Percentiles rank a stretch among this genome's conserved stretches.
Evolutionary conservation across 2,888 invertebrate species (phyloP).

Genomic region (Anoncus sp.): DNA sequence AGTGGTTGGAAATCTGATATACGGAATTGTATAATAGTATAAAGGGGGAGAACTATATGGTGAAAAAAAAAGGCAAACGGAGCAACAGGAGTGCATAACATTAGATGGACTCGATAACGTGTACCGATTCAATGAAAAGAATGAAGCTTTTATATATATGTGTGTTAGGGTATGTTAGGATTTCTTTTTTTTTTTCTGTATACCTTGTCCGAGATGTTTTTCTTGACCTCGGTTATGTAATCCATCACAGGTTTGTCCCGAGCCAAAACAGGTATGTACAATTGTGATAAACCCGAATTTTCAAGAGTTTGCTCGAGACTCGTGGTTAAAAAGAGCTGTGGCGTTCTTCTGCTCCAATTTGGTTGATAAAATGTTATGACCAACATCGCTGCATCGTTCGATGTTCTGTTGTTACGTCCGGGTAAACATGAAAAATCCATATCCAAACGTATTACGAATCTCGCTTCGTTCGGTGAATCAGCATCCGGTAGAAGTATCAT

Average conservation of each 20-base stretch:
- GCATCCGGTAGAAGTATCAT: slow-evolving; percentile 86
- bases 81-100: slow-evolving; percentile 29
- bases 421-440: slow-evolving; percentile 87
- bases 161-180: too few species aligned
- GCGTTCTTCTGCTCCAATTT: slow-evolving; percentile 82
- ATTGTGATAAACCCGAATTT: slow-evolving; percentile 72
- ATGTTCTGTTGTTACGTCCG: slow-evolving; percentile 84
- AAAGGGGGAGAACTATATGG: slow-evolving; percentile 9
- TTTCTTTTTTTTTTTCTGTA: too few species aligned
- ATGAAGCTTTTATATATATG: too few species aligned
- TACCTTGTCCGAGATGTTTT: slow-evolving; percentile 85
- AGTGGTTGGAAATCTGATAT: slow-evolving; percentile 17
- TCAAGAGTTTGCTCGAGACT: slow-evolving; percentile 84
- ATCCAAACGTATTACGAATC: slow-evolving; percentile 87
- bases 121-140: too few species aligned
- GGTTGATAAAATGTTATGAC: slow-evolving; percentile 86
- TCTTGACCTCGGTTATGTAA: slow-evolving; percentile 86
- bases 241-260: slow-evolving; percentile 83
- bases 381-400: slow-evolving; percentile 84
- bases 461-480: slow-evolving; percentile 82
- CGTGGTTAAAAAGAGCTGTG: slow-evolving; percentile 84
- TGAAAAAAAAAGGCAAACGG: background rate
- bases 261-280: slow-evolving; percentile 83
- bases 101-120: slow-evolving; percentile 23
- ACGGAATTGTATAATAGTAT: slow-evolving; percentile 18